A percentile compares a stretch with the other conserved stretches of the same genome.
These are phyloP conservation scores for Eulemur mongoz DNA, from an alignment of 2,797 vertebrate genomes.

Conservation along the genomic window DNA sequence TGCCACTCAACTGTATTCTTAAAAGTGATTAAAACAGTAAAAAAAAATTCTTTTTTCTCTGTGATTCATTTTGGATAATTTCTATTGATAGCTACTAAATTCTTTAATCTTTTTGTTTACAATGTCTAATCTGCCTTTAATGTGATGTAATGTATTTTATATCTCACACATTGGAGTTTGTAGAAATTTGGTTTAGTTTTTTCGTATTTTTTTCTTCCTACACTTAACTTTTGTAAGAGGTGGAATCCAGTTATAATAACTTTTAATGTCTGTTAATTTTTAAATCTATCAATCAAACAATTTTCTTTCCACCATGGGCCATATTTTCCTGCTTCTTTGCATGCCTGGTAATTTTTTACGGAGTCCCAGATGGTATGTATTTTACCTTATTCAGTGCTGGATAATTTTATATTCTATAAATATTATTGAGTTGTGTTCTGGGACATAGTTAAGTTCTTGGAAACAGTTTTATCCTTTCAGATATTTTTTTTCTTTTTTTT, in stretches of 20 bases:
- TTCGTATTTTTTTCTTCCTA: not conserved
- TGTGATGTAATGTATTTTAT: not conserved
- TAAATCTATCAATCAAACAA: not conserved
- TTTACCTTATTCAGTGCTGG: not conserved
- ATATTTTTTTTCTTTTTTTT: not conserved
- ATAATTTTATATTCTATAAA: not conserved
- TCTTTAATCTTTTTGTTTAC: not conserved
- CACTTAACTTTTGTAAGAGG: not conserved
- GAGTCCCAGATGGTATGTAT: not conserved
- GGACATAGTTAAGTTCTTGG: not conserved
- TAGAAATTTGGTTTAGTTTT: not conserved
- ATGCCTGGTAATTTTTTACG: not conserved
- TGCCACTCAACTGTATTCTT: not conserved
- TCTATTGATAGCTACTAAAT: not conserved
- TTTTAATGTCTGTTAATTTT: not conserved
- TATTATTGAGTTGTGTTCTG: not conserved
- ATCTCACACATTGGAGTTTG: not conserved
- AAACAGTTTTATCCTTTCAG: not conserved
- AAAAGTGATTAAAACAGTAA: not conserved
- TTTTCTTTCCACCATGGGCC: not conserved
- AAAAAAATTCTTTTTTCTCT: not conserved
- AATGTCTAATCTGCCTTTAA: not conserved
- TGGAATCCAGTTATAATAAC: not conserved
- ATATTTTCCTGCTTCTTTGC: not conserved
- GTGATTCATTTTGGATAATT: not conserved